These are phyloP conservation scores for Dilophus febrilis DNA, from an alignment of 2,888 invertebrate species.

Conservation along the genomic window DNA sequence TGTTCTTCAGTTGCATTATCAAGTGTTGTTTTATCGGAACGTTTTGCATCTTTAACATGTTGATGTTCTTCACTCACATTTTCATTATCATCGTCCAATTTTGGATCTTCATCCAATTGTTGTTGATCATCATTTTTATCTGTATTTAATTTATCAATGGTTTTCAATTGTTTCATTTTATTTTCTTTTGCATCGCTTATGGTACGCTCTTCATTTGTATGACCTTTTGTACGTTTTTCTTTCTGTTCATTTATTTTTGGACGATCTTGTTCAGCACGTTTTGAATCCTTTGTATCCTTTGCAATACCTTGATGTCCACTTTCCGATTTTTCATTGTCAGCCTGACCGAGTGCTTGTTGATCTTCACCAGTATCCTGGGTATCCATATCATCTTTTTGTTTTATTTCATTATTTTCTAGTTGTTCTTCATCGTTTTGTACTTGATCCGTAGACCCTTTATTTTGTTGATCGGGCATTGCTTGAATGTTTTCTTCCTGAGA, in stretches of 20 bases:
- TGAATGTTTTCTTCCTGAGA: slow-evolving; percentile 29
- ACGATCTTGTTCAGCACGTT: slow-evolving; percentile 28
- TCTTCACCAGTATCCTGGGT: slow-evolving; percentile 37
- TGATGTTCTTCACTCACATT: slow-evolving; percentile 51
- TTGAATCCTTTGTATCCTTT: slow-evolving; percentile 24
- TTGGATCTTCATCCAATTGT: slow-evolving; percentile 31
- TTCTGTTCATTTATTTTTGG: slow-evolving; percentile 31
- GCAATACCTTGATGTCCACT: slow-evolving; percentile 47
- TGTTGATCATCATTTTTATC: slow-evolving; percentile 19
- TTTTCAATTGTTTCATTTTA: slow-evolving; percentile 31
- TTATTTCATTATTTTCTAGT: slow-evolving; percentile 25
- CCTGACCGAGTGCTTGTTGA: slow-evolving; percentile 52
- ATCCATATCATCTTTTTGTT: slow-evolving; percentile 32
- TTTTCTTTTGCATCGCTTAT: slow-evolving; percentile 32
- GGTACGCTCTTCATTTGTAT: slow-evolving; percentile 54
- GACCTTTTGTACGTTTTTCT: slow-evolving; percentile 54
- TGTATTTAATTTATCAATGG: slow-evolving; percentile 32
- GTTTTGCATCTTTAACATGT: slow-evolving; percentile 65
- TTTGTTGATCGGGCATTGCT: slow-evolving; percentile 17
- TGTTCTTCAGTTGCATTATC: slow-evolving; percentile 74
- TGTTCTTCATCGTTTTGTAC: slow-evolving; percentile 18
- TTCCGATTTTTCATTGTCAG: slow-evolving; percentile 49
- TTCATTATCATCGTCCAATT: slow-evolving; percentile 30
- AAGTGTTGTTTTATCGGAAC: slow-evolving; percentile 51
- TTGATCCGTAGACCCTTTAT: slow-evolving; percentile 24